A percentile compares a stretch with the other conserved stretches of the same genome.
phyloP scores from a whole-genome alignment of 2,888 invertebrate genomes.

The Drosophila fulvimacula region DNA sequence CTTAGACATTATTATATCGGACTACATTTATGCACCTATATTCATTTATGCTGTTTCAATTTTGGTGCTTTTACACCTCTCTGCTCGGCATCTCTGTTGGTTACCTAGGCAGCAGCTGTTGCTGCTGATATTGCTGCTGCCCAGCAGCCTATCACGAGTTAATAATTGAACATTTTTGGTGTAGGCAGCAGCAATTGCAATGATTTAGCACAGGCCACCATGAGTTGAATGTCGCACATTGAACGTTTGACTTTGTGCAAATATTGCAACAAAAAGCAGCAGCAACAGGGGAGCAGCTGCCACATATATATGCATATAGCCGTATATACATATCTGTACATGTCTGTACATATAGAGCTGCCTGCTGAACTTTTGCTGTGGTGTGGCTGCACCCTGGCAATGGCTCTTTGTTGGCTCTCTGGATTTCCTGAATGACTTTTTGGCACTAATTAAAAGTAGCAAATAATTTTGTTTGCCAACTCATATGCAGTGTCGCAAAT shows the following conservation, averaged over 20 bases:
- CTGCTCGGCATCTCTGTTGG: background rate
- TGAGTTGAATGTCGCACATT: constrained; percentile 2
- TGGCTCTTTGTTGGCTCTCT: constrained; percentile 19
- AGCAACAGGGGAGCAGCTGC: background rate
- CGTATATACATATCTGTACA: background rate
- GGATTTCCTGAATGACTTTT: constrained; percentile 74
- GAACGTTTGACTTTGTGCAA: constrained; percentile 40
- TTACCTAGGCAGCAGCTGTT: background rate
- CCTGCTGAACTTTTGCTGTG: constrained; percentile 50
- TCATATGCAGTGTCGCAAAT: constrained; percentile 38
- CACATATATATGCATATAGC: background rate
- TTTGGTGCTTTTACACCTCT: background rate
- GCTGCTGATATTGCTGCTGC: background rate
- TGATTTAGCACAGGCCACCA: constrained; percentile 23
- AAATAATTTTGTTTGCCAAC: constrained; percentile 72
- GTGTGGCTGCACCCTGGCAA: constrained; percentile 2
- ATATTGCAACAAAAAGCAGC: constrained; percentile 45
- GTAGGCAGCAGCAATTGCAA: constrained; percentile 42
- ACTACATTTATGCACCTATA: background rate
- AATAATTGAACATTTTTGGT: constrained; percentile 66
- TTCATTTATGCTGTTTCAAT: background rate
- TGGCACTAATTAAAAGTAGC: constrained; percentile 82
- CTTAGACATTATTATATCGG: background rate
- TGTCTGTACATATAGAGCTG: constrained; percentile 16
- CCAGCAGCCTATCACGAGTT: constrained; percentile 37